Evolutionary conservation across 64 coral and sea anemone genomes (phyloP).

Genomic region (Anthopleura sola): DNA sequence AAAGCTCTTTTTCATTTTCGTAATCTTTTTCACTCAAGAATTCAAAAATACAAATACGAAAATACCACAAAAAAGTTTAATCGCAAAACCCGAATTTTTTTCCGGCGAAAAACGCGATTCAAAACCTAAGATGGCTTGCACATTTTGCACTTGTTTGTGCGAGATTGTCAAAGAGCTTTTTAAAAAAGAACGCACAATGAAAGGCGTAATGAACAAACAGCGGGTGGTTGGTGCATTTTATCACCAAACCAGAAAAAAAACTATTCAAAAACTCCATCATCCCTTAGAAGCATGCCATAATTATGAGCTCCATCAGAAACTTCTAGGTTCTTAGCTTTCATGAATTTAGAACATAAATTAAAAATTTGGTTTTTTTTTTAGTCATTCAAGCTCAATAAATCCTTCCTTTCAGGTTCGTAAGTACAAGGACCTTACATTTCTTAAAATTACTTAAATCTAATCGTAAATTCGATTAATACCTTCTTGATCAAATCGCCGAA

Average conservation of each 20-base stretch:
- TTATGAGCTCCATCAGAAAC: background rate
- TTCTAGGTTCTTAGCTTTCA: background rate
- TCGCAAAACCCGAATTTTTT: background rate
- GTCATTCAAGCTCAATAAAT: background rate
- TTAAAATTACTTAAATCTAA: background rate
- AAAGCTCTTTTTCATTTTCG: background rate
- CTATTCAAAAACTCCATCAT: background rate
- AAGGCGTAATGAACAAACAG: background rate
- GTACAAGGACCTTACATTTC: background rate
- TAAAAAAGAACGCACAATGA: background rate
- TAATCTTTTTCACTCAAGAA: background rate
- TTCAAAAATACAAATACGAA: background rate
- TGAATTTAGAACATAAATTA: background rate
- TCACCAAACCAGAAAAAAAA: background rate
- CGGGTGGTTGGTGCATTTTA: background rate
- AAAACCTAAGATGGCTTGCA: background rate
- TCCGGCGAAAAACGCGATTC: background rate
- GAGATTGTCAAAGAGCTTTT: background rate
- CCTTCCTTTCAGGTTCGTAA: background rate
- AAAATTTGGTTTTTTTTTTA: background rate
- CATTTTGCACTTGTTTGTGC: background rate
- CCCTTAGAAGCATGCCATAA: background rate
- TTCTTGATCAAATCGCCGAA: background rate
- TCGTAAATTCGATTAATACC: background rate
- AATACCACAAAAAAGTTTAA: background rate